Conservation (phyloP, 2,888 invertebrate species). For the Tetheella fluctuosa region DNA sequence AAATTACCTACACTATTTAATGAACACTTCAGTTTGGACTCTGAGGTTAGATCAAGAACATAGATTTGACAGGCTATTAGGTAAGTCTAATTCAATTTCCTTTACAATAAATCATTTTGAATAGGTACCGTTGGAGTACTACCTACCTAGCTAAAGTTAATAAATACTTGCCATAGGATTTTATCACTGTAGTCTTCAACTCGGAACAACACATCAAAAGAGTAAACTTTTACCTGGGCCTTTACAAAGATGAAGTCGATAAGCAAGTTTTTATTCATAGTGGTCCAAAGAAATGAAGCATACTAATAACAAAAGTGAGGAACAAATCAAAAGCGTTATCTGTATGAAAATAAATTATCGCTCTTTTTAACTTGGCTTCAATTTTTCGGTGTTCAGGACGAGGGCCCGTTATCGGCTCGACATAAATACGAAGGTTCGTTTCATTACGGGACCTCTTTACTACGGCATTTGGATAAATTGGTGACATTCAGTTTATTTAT, state of each 20-base stretch:
- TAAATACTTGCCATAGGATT: no score
- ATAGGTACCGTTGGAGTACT: no score
- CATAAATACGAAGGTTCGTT: background rate
- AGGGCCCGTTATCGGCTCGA: background rate
- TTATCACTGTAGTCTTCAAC: no score
- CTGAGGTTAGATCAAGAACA: background rate
- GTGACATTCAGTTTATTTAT: background rate
- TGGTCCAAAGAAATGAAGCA: no score
- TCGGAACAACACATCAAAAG: no score
- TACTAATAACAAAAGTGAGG: background rate
- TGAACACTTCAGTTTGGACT: background rate
- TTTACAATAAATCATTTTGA: background rate
- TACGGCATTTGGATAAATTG: background rate
- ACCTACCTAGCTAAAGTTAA: no score
- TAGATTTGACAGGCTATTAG: background rate
- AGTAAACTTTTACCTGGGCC: no score
- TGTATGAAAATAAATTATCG: conserved; percentile 7
- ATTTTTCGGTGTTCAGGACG: background rate
- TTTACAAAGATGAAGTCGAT: no score
- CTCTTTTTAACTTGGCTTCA: conserved; percentile 4
- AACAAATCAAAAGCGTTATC: conserved; percentile 5
- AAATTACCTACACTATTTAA: background rate
- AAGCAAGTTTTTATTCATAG: no score
- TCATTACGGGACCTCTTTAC: background rate
- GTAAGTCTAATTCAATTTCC: background rate